Percentiles rank a stretch among this genome's conserved stretches.
Conservation (phyloP, 2,888 invertebrate species). For the Dryadula phaetusa region DNA sequence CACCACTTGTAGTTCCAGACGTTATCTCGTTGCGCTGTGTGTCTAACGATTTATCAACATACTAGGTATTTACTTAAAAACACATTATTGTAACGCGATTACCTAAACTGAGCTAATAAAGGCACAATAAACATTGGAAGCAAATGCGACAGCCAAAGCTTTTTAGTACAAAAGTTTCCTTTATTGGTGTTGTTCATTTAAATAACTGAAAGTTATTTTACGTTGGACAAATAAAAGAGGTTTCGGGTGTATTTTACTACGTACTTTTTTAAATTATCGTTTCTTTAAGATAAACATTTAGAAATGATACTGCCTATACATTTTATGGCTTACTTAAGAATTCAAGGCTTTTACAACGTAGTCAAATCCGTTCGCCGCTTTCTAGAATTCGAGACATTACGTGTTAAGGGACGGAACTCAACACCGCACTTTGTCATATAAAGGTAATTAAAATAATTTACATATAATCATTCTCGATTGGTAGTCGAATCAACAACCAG, state of each 20-base stretch:
- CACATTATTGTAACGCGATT: background rate
- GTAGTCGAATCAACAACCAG: too few relatives aligned
- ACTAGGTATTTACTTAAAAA: too few relatives aligned
- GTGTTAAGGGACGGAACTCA: too few relatives aligned
- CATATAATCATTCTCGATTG: too few relatives aligned
- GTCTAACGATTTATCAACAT: too few relatives aligned
- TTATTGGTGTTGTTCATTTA: conserved; percentile 28
- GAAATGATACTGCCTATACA: background rate
- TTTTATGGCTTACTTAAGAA: background rate
- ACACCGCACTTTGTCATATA: too few relatives aligned
- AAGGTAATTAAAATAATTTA: too few relatives aligned
- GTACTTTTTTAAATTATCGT: background rate
- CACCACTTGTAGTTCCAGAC: too few relatives aligned
- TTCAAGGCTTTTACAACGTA: too few relatives aligned
- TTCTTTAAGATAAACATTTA: background rate
- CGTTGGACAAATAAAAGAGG: conserved; percentile 29
- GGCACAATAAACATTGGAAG: background rate
- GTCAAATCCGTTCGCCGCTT: too few relatives aligned
- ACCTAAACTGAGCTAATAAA: background rate
- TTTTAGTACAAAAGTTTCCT: conserved; percentile 26
- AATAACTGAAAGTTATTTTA: conserved; percentile 26
- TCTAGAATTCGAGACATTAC: too few relatives aligned
- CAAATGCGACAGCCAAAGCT: conserved; percentile 6
- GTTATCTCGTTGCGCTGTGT: too few relatives aligned
- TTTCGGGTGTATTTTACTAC: conserved; percentile 2